Evolutionary conservation across 2,113 vertebrate species (phyloP), one percentile per base, ranked within the genome.

Genomic region (Pipra filicauda): DNA sequence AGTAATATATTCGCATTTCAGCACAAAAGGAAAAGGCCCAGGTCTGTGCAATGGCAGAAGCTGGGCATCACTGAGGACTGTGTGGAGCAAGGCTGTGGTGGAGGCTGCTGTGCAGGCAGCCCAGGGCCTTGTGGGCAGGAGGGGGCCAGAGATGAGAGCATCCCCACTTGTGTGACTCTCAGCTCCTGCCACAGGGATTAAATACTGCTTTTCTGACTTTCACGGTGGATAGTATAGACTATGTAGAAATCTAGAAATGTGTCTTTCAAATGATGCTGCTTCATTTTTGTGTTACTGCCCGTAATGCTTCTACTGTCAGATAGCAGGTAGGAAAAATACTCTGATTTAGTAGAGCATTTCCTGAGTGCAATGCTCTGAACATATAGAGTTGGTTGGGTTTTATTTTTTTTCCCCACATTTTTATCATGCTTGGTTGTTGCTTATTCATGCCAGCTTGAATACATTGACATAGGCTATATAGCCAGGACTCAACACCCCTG

Each of bases 401-500:
- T 11, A 1, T 19, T 35, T 48, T 62, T 18, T 66, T 28, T 35
- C 3, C 3, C 12, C 52, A 9, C 0, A 0, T 73, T 75, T 33
- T 65, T 76, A 24, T 46, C 3, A 6, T 43, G 33, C 17, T 49
- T 76, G 33, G 18, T 21, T 65, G 33, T 55, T 69, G 48, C 28
- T 85, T 54, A 39, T 55, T 30, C 11, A 11, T 44, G 22, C 31
- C 55, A 62, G 17, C 31, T 72, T 61, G 37, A 77, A 73, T 31
- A 43, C 17, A 26, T 5, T 86, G 67, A 43, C 18, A 7, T 9
- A 75, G 48, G 48, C 10, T 54, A 12, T 11, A 9, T 6, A 59
- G 23, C 21, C n/a, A 35, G 15, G 48, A 28, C 39, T 73, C 31
- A n/a, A n/a, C 51, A 39, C 8, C 14, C 5, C 39, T 89, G 27